Base-by-base conservation (phyloP, 1,140 invertebrate species). In the Adoxophyes honmai region DNA sequence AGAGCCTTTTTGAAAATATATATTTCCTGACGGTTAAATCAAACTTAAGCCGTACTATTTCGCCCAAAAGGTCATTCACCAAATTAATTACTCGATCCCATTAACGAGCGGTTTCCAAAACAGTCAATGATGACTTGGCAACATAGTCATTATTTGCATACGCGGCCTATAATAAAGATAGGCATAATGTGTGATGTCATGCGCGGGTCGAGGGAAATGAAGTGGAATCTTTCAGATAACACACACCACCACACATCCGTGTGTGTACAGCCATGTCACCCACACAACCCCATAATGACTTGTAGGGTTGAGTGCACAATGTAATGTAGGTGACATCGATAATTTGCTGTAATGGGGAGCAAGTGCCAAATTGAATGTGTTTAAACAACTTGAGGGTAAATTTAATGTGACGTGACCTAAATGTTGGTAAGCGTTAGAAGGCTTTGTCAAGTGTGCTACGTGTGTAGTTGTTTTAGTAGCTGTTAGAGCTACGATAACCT, bases 171-270 rank as follows among this genome's bases (percentile, higher is more conserved):
- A 57, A 52, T 57, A 63, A 60, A 70, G 57, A 62, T 60, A 70
- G 52, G 33, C 66, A 75, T 77, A 82, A 74, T 64, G 67, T 76
- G 80, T 84, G 73, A 84, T 71, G 76, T 76, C 75, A 84, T 72
- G 72, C 66, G 68, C 71, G 82, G 84, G 81, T 86, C 77, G 81
- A 53, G 78, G 84, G 81, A 86, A 88, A 88, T 86, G 84, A 88
- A 77, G 82, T 75, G 84, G 84, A 88, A 88, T 84, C 80, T 86
- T 84, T 74, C 78, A 80, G 84, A 88, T 88, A 88, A 88, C 84
- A 60, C 82, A 86, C 82, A 88, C 62, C 54, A 68, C 59, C 58
- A 63, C 65, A 48, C 64, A 72, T 28, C 6, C 2, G 21, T 6
- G 6, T 28, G 6, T 28, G 2, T 6, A 28, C 6, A 28, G 2